Conservation (phyloP, 2,797 vertebrate genomes). For the Sandelia bainsii region DNA sequence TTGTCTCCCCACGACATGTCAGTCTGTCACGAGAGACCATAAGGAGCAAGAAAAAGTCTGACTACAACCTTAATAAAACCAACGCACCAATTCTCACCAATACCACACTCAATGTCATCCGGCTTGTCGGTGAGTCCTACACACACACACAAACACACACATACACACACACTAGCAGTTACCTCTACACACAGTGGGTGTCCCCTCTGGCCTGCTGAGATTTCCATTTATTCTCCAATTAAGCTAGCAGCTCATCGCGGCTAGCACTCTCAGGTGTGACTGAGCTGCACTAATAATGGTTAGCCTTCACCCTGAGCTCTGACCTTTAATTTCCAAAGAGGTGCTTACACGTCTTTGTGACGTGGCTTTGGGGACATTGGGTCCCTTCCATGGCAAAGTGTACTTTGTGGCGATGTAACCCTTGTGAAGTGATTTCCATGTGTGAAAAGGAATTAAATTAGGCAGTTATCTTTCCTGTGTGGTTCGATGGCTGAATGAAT, state of each 20-base stretch:
- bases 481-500: neutral
- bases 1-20: slow-evolving; percentile 35
- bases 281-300: slow-evolving; percentile 50
- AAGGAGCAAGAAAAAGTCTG: slow-evolving; percentile 93
- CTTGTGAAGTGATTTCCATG: slow-evolving; percentile 40
- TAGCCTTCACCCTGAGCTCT: slow-evolving; percentile 61
- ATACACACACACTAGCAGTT: neutral
- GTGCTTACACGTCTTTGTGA: slow-evolving; percentile 36
- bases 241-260: slow-evolving; percentile 50
- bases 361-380: slow-evolving; percentile 12
- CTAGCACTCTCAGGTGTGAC: slow-evolving; percentile 56
- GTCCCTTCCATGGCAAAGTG: neutral
- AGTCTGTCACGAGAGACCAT: slow-evolving; percentile 93
- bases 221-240: slow-evolving; percentile 70
- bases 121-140: slow-evolving; percentile 92
- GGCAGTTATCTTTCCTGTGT: slow-evolving; percentile 18
- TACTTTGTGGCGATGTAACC: slow-evolving; percentile 11
- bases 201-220: slow-evolving; percentile 41
- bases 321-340: slow-evolving; percentile 58
- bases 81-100: slow-evolving; percentile 98
- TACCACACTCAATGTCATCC: slow-evolving; percentile 97
- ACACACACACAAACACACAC: neutral
- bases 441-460: slow-evolving; percentile 35
- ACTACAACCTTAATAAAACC: slow-evolving; percentile 95
- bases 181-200: slow-evolving; percentile 3